Percentiles rank a stretch among this genome's conserved stretches.
phyloP scores from a whole-genome alignment of 2,888 invertebrate genomes.

The Adelognathus sp. region DNA sequence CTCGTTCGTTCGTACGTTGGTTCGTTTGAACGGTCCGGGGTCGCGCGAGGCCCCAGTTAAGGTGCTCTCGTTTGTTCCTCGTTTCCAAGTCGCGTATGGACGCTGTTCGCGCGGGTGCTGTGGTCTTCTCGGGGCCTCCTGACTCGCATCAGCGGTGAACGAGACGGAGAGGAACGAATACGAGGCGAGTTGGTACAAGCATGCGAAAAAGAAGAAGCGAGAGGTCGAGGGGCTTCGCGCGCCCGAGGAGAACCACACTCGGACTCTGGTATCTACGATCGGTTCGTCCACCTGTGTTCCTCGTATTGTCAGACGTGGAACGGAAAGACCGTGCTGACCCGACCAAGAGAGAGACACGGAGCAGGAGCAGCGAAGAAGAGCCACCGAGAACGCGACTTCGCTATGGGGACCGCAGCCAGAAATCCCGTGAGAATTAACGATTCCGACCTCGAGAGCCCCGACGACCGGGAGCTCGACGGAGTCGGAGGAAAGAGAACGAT shows the following conservation, averaged over 20 bases:
- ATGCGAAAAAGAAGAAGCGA: constrained; percentile 32
- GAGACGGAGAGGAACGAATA: not conserved
- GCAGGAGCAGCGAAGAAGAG: not conserved
- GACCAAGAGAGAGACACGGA: constrained; percentile 15
- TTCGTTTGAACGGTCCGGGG: constrained; percentile 65
- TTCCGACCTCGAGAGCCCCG: constrained; percentile 62
- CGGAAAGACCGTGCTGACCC: constrained; percentile 16
- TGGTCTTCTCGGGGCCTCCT: constrained; percentile 10
- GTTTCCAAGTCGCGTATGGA: constrained; percentile 72
- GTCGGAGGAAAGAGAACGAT: constrained; percentile 7
- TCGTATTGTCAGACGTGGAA: constrained; percentile 77
- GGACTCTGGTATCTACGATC: constrained; percentile 59
- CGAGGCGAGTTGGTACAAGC: constrained; percentile 2
- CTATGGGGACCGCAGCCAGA: constrained; percentile 11
- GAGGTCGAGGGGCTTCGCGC: constrained; percentile 46
- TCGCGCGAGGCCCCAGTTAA: constrained; percentile 70
- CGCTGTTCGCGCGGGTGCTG: constrained; percentile 1
- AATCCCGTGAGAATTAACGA: constrained; percentile 75
- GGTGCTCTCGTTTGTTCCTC: constrained; percentile 80
- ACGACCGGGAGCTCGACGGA: constrained; percentile 39
- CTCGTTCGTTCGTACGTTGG: constrained; percentile 37
- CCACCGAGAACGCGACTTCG: constrained; percentile 10
- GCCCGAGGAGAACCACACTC: constrained; percentile 47
- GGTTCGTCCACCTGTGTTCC: constrained; percentile 78
- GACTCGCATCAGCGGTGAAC: constrained; percentile 11